Percentiles rank a stretch among this genome's conserved stretches.
These are phyloP conservation scores for Drosophila kurseongensis DNA, from an alignment of 1,140 invertebrate genomes.

Conservation along the genomic window DNA sequence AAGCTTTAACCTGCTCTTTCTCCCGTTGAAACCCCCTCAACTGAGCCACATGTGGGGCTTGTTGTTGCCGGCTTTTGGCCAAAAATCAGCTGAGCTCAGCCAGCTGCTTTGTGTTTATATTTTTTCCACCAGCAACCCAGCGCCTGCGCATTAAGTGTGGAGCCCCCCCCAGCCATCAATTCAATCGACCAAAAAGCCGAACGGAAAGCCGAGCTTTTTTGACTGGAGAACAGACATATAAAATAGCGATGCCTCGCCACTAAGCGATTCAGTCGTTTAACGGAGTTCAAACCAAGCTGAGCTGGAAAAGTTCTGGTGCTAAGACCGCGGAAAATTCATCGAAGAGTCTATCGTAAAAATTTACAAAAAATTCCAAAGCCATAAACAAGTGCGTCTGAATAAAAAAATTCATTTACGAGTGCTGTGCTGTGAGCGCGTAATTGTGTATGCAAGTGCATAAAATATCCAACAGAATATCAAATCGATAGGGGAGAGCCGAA, in stretches of 20 bases:
- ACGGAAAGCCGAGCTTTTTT: slow-evolving; percentile 70
- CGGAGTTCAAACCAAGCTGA: slow-evolving; percentile 68
- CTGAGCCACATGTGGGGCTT: slow-evolving; percentile 38
- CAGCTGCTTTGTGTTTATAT: slow-evolving; percentile 82
- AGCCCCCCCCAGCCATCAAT: neutral
- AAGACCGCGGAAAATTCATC: slow-evolving; percentile 25
- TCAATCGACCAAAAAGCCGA: slow-evolving; percentile 22
- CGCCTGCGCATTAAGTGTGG: slow-evolving; percentile 50
- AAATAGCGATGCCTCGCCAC: slow-evolving; percentile 60
- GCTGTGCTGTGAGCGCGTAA: slow-evolving; percentile 14
- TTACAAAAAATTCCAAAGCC: slow-evolving; percentile 34
- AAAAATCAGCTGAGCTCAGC: slow-evolving; percentile 66
- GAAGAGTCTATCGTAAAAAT: slow-evolving; percentile 32
- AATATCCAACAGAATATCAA: slow-evolving; percentile 28
- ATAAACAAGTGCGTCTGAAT: slow-evolving; percentile 56
- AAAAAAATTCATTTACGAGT: slow-evolving; percentile 14
- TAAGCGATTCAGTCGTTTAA: slow-evolving; percentile 74
- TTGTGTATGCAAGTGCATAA: slow-evolving; percentile 14
- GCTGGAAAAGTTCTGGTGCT: slow-evolving; percentile 60
- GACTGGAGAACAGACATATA: slow-evolving; percentile 58
- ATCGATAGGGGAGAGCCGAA: slow-evolving; percentile 33
- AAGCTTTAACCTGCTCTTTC: slow-evolving; percentile 20
- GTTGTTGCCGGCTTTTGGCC: slow-evolving; percentile 76
- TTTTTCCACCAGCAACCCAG: slow-evolving; percentile 40
- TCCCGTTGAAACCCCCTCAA: neutral